Evolutionary conservation across 2,888 invertebrate genomes (phyloP), one percentile per base, ranked within the genome.

Genomic region (Drosophila mayaguana): DNA sequence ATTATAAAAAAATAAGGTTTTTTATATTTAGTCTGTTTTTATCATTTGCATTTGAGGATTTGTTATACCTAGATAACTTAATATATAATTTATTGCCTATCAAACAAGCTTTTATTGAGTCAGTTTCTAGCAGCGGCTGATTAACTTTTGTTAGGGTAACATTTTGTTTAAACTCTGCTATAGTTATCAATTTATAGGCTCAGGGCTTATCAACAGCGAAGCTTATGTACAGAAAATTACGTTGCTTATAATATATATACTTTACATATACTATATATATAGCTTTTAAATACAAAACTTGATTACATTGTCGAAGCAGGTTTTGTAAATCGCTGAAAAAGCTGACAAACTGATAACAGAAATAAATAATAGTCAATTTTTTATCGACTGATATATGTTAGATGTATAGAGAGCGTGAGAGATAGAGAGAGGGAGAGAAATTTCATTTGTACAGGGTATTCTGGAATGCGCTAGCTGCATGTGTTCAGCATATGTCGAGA

Each of bases 81-180:
- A 59, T 55, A 48, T 62, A 81, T 62, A 69, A 76, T 71, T 84
- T 79, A 69, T n/a, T 38, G 18, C 40, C 2, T 16, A 51, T 20
- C 22, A 14, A 16, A 20, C 14, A 36, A 16, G 34, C 5, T 14
- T 22, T 43, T 51, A 22, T 18, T 18, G 62, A 20, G 20, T 51
- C 16, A 18, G 14, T 22, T 46, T 20, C 12, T 28, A 43, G 45
- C 14, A 36, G 14, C 32, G 63, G 45, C 34, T 72, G 66, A 72
- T 73, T 69, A 78, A 61, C 43, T 67, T 80, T 70, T 72, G 65
- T 78, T 73, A 72, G 65, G 75, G 71, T 66, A 86, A 65, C 38
- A 48, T 57, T 57, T 36, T 16, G 38, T 32, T 16, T 22, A 1
- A 5, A 28, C 18, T 34, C 12, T 16, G 16, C 36, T 16, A 25